Evolutionary conservation across 1,140 invertebrate species (phyloP).

Genomic region (Amphibalanus amphitrite): DNA sequence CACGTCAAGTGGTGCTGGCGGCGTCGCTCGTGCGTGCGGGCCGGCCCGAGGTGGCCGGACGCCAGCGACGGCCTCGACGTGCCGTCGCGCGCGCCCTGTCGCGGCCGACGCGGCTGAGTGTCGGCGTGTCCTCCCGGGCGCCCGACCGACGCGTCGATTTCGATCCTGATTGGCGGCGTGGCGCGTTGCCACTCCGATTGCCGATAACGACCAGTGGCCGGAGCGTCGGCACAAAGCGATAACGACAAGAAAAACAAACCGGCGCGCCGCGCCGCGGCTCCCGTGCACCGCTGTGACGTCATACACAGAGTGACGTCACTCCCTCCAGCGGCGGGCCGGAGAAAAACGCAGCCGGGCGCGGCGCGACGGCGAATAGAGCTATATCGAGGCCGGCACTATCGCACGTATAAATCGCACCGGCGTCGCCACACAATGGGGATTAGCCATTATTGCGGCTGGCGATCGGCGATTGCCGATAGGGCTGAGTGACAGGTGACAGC

Average conservation of each 20-base stretch:
- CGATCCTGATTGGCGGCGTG: not conserved
- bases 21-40: not conserved
- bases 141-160: too few species aligned
- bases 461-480: not conserved
- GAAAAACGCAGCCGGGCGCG: not conserved
- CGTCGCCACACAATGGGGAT: not conserved
- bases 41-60: not conserved
- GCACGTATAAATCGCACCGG: not conserved
- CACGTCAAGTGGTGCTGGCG: not conserved
- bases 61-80: too few species aligned
- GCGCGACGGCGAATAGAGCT: not conserved
- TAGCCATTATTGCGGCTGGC: not conserved
- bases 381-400: not conserved
- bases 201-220: not conserved
- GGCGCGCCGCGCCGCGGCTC: too few species aligned
- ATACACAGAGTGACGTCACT: not conserved
- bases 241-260: slow-evolving; percentile 1
- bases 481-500: not conserved
- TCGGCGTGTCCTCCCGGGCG: too few species aligned
- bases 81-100: too few species aligned
- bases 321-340: too few species aligned
- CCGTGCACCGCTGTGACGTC: too few species aligned
- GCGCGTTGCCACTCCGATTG: not conserved
- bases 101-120: too few species aligned
- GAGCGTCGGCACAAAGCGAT: not conserved